These are phyloP conservation scores for Mustela nigripes DNA, from an alignment of 2,113 vertebrate genomes.

Conservation along the genomic window DNA sequence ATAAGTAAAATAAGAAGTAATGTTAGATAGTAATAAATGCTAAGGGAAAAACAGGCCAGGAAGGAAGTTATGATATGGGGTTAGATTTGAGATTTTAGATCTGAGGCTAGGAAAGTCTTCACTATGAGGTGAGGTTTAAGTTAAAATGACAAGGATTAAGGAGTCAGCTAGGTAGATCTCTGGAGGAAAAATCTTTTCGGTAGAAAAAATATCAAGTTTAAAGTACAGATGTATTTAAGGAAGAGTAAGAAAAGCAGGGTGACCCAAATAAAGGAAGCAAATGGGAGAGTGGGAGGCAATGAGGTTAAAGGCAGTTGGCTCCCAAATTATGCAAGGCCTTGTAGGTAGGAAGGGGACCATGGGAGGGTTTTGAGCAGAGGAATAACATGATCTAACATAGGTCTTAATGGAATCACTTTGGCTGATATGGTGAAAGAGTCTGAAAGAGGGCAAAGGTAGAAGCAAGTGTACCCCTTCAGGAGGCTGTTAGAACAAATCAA, in stretches of 20 bases:
- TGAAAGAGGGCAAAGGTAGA: neutral
- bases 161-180: neutral
- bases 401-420: neutral
- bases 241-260: neutral
- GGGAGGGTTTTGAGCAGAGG: neutral
- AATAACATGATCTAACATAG: neutral
- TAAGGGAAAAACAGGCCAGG: neutral
- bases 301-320: neutral
- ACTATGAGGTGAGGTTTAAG: neutral
- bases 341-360: neutral
- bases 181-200: neutral
- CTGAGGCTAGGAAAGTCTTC: neutral
- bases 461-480: neutral
- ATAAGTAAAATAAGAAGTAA: neutral
- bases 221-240: neutral
- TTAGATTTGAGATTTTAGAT: neutral
- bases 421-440: neutral
- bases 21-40: neutral
- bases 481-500: neutral
- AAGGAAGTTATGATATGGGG: neutral
- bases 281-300: neutral
- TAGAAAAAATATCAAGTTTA: neutral
- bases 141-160: neutral
- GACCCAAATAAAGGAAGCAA: neutral
- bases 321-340: neutral